These are phyloP conservation scores for Aulostomus chinensis DNA, from an alignment of 2,797 vertebrate genomes.

Conservation along the genomic window DNA sequence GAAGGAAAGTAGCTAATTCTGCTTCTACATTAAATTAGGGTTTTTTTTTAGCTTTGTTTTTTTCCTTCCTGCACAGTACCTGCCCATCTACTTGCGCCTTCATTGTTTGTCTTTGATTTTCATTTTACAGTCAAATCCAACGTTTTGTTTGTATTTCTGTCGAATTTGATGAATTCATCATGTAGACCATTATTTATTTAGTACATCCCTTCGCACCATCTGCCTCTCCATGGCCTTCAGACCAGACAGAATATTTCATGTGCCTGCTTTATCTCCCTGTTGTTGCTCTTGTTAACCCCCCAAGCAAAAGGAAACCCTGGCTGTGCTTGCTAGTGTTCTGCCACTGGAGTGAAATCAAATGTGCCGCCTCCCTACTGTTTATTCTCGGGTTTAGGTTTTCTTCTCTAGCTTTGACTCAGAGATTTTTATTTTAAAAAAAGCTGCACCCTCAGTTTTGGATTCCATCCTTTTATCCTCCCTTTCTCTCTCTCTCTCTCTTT, in stretches of 20 bases:
- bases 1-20: too few species aligned
- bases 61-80: too few species aligned
- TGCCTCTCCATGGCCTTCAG: constrained; percentile 29
- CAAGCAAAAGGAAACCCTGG: constrained; percentile 38
- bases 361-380: constrained; percentile 11
- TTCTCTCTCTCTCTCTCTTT: constrained; percentile 1
- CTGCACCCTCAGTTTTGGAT: constrained; percentile 34
- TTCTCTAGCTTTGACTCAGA: constrained; percentile 25
- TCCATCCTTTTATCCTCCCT: constrained; percentile 11
- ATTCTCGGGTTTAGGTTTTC: constrained; percentile 13
- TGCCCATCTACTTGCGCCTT: constrained; percentile 3
- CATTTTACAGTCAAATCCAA: constrained; percentile 9
- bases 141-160: constrained; percentile 24
- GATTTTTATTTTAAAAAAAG: constrained; percentile 27
- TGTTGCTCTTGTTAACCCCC: constrained; percentile 32
- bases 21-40: too few species aligned
- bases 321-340: constrained; percentile 19
- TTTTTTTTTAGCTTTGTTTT: too few species aligned
- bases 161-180: constrained; percentile 24
- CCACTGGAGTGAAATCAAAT: constrained; percentile 33
- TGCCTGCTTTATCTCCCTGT: constrained; percentile 7
- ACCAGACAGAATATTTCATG: constrained; percentile 35
- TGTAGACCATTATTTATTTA: constrained; percentile 36
- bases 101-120: not conserved
- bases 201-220: constrained; percentile 17